Evolutionary conservation across 2,888 invertebrate genomes (phyloP), one percentile per base, ranked within the genome.

Genomic region (Diplazon laetatorius): DNA sequence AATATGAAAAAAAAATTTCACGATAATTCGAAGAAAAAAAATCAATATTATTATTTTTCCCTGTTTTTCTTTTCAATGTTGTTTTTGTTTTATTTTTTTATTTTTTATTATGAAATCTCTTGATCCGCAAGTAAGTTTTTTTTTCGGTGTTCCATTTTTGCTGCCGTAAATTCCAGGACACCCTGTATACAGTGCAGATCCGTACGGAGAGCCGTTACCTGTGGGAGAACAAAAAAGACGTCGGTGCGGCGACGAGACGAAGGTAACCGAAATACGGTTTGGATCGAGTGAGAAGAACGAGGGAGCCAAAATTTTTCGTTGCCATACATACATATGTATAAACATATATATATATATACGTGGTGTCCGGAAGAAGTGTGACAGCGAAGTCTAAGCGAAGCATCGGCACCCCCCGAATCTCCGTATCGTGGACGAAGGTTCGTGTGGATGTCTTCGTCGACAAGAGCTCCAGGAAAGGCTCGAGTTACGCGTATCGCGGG

Each of bases 321-420:
- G 25, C 35, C 20, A 25, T 42, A 22, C n/a, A n/a, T n/a, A n/a
- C n/a, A n/a, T n/a, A n/a, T n/a, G n/a, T n/a, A n/a, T n/a, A n/a
- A n/a, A n/a, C n/a, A n/a, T n/a, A n/a, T n/a, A n/a, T n/a, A n/a
- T n/a, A n/a, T n/a, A n/a, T n/a, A n/a, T n/a, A n/a, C n/a, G n/a
- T n/a, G n/a, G 14, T 55, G 18, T 42, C 16, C 35, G 46, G 63
- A 72, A 37, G 30, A 35, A 50, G 60, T n/a, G 16, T 30, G 42
- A 37, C 46, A 14, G 46, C 4, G 30, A 6, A 25, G 42, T 0
- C 52, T 18, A 35, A 57, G 39, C 39, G 22, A 25, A 16, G 55
- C 42, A 55, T 66, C 10, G 39, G 62, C 74, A 62, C 55, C 63
- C 63, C n/a, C 57, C 63, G 57, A 76, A 69, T 70, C 44, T 50